These are phyloP conservation scores for Apeltes quadracus DNA, from an alignment of 2,113 vertebrate species.

Conservation along the genomic window DNA sequence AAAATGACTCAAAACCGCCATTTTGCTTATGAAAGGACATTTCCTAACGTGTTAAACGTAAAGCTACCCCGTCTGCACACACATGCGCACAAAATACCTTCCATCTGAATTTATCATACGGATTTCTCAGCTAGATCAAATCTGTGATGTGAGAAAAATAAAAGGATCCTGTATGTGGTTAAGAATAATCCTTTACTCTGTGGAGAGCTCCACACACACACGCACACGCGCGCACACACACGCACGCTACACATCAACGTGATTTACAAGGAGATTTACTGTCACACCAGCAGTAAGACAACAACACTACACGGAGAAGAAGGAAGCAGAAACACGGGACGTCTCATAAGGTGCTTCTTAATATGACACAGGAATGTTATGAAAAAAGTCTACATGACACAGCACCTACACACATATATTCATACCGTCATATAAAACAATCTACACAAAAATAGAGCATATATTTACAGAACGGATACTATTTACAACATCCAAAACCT, in stretches of 20 bases:
- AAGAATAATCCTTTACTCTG: conserved; percentile 72
- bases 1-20: not conserved
- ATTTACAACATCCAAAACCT: conserved; percentile 72
- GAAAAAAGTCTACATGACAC: conserved; percentile 59
- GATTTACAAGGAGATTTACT: conserved; percentile 59
- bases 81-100: not conserved
- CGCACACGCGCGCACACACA: conserved; percentile 4
- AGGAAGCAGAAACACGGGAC: conserved; percentile 28
- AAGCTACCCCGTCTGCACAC: too few species aligned
- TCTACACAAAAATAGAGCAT: conserved; percentile 80
- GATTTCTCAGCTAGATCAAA: not conserved
- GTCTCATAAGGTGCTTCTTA: conserved; percentile 79
- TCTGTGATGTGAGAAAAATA: conserved; percentile 2
- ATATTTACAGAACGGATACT: conserved; percentile 77
- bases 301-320: conserved; percentile 48
- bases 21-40: not conserved
- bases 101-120: not conserved
- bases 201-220: conserved; percentile 27
- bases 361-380: conserved; percentile 73
- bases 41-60: not conserved
- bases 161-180: conserved; percentile 28
- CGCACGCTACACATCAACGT: conserved; percentile 18
- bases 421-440: conserved; percentile 80
- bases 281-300: conserved; percentile 62
- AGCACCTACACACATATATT: conserved; percentile 67